A percentile compares a stretch with the other conserved stretches of the same genome.
Conservation (phyloP, 1,140 invertebrate genomes). For the Heliothis virescens region DNA sequence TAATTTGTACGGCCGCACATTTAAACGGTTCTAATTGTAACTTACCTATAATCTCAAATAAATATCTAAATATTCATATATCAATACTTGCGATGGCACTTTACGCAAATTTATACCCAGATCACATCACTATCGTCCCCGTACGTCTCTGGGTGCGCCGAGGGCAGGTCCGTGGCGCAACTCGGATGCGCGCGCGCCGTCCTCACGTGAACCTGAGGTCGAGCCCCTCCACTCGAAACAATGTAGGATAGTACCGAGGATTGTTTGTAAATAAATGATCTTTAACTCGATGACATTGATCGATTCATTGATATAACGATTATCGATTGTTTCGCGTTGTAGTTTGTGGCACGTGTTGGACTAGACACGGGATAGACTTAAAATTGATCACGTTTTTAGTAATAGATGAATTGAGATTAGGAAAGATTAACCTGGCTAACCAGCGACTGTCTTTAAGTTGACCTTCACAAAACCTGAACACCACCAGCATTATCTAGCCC, state of each 20-base stretch:
- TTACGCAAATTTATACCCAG: neutral
- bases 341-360: no score
- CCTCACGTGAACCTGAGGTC: slow-evolving; percentile 48
- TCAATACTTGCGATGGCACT: neutral
- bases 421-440: no score
- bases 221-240: slow-evolving; percentile 36
- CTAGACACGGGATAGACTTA: no score
- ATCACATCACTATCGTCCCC: slow-evolving; percentile 20
- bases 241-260: slow-evolving; percentile 25
- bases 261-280: slow-evolving; percentile 46
- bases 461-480: no score
- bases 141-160: slow-evolving; percentile 31
- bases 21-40: no score
- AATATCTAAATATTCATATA: neutral
- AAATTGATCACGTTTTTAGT: no score
- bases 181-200: slow-evolving; percentile 46
- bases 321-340: no score
- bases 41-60: no score
- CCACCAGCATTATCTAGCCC: no score
- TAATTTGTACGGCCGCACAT: no score
- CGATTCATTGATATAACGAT: neutral
- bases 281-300: slow-evolving; percentile 22
- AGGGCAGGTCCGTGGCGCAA: slow-evolving; percentile 61
- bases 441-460: no score
- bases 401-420: no score